Evolutionary conservation across 2,797 vertebrate genomes (phyloP), one percentile per base, ranked within the genome.

Genomic region (Brachyrhaphis roseni): DNA sequence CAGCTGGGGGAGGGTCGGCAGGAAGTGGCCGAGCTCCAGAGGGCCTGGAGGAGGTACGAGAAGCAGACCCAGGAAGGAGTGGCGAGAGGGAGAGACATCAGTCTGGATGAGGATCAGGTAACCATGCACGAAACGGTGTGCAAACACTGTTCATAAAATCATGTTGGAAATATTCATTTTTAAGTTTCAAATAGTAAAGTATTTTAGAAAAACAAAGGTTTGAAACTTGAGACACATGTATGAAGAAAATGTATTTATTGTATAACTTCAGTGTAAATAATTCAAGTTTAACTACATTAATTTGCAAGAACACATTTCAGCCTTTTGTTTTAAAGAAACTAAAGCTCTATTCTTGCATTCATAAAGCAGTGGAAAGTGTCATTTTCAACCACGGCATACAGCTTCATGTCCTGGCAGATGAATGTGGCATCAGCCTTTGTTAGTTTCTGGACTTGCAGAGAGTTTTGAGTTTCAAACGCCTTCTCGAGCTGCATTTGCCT

Each of bases 31-130:
- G 96, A 97, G 49, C 84, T 97, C 83, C 94, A 98, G 82, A 94
- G 64, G 74, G 91, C 94, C 0, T 96, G 97, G 97, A 95, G 34
- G 86, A 90, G 36, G 0, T 97, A 96, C 72, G 97, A 98, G 88
- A 95, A 87, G 89, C 95, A 96, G 82, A 82, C 90, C 26, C 93
- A 95, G 89, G 92, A 96, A 81, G 84, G 72, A 16, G 28, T 89
- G 11, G 75, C 62, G 34, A 92, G 72, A 84, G 93, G 90, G 31
- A 91, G 80, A 79, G 93, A 85, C 57, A 80, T 98, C 53, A 92
- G 97, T 75, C 94, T 99, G 77, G 93, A 92, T 86, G 95, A 96
- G 83, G 94, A 90, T 83, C 98, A 99, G 97, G 98, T 98, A 84
- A 95, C 39, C 12, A 46, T 11, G 28, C 66, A 51, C 41, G 3